phyloP scores from a whole-genome alignment of 2,888 invertebrate species.

The Phania funesta region DNA sequence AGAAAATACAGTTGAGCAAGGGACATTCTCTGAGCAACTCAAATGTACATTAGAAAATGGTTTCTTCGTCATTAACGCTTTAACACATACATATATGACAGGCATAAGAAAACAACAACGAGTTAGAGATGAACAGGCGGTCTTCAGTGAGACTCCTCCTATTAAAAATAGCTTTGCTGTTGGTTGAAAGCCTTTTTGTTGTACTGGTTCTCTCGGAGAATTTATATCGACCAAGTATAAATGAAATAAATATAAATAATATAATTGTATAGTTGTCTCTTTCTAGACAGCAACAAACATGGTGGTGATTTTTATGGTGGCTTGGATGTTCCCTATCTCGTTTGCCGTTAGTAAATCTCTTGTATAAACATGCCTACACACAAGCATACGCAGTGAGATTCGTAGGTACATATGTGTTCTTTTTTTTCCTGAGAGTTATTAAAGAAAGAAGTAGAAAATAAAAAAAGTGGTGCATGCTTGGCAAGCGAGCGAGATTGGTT shows the following conservation, averaged over 20 bases:
- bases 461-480: conserved; percentile 35
- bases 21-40: conserved; percentile 10
- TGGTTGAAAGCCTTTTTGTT: conserved; percentile 35
- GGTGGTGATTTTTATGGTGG: conserved; percentile 36
- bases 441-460: conserved; percentile 8
- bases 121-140: background rate
- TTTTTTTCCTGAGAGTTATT: conserved; percentile 34
- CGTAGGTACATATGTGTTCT: background rate
- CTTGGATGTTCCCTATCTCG: conserved; percentile 51
- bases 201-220: conserved; percentile 37
- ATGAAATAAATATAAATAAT: background rate
- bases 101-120: background rate
- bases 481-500: background rate
- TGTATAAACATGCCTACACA: background rate
- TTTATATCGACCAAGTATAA: background rate
- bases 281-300: conserved; percentile 36
- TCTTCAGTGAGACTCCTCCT: conserved; percentile 14
- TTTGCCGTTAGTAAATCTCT: conserved; percentile 37
- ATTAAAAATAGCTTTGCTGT: background rate
- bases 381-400: background rate
- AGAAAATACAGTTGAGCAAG: conserved; percentile 4
- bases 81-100: background rate
- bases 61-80: background rate
- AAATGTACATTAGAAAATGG: conserved; percentile 40
- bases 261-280: conserved; percentile 1